These are phyloP conservation scores for Conus ventricosus DNA, from an alignment of 1,140 invertebrate genomes.

Conservation along the genomic window DNA sequence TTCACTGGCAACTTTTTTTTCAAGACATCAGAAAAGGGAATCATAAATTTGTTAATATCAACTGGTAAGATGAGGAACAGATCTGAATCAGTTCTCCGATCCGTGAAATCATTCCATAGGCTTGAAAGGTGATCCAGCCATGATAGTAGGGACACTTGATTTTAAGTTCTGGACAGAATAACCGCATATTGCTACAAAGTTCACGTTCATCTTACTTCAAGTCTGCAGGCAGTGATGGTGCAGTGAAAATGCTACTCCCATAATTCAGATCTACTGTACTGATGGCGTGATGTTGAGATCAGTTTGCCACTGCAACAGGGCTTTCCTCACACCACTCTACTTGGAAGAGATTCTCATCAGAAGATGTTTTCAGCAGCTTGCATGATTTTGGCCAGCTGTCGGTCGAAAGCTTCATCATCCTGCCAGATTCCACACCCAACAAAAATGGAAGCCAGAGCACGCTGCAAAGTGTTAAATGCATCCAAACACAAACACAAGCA, in stretches of 20 bases:
- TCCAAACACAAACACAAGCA: slow-evolving; percentile 64
- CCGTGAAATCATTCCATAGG: not conserved
- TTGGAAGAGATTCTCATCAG: not conserved
- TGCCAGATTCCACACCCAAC: slow-evolving; percentile 46
- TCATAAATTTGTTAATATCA: not conserved
- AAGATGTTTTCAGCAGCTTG: slow-evolving; percentile 54
- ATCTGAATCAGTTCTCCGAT: too few relatives aligned
- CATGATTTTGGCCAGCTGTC: slow-evolving; percentile 37
- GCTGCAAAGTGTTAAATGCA: slow-evolving; percentile 41
- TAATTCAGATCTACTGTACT: not conserved
- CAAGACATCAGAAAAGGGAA: not conserved
- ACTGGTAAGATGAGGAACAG: not conserved
- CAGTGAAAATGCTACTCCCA: not conserved
- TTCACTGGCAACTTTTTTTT: not conserved
- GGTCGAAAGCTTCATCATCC: slow-evolving; percentile 44
- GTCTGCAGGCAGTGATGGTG: not conserved
- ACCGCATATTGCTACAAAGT: not conserved
- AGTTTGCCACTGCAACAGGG: not conserved
- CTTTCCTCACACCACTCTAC: not conserved
- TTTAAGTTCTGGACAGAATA: not conserved
- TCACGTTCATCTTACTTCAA: not conserved
- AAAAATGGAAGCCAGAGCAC: slow-evolving; percentile 46
- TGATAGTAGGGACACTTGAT: not conserved
- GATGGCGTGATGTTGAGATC: not conserved
- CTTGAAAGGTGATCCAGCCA: not conserved